Evolutionary conservation across 1,140 invertebrate genomes (phyloP), one percentile per base, ranked within the genome.

Genomic region (Littorina saxatilis): DNA sequence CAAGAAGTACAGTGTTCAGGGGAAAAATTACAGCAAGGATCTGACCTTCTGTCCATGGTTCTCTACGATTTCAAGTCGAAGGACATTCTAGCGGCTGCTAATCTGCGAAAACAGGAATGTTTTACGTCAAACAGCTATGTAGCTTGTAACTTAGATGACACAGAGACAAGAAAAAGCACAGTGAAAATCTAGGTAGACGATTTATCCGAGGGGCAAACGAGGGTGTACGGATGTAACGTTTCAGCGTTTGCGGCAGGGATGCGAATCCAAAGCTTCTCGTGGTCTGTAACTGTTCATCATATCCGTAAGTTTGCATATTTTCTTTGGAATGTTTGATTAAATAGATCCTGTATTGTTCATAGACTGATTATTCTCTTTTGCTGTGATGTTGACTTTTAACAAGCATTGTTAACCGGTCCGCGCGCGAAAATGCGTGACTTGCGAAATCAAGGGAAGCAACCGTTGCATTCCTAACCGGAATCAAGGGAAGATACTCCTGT

Each of bases 1-100:
- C 70, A 73, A 39, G 70, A 73, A 43, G 40, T 73, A 20, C 37
- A 73, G n/a, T 73, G 70, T 23, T 40, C 37, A n/a, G 70, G 13
- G 37, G 37, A 73, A 23, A 73, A 40, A 4, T 23, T 73, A 43
- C 70, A 1, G 0, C 23, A 39, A 5, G 70, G 39, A 5, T 17
- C 40, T 3, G 70, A 73, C 20, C n/a, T 73, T 20, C 17, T 73
- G 39, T n/a, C 70, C 11, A 73, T 73, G 35, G 37, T 73, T 15
- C 39, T 73, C 17, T 73, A 73, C 39, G n/a, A 20, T 13, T 9
- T 23, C 58, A n/a, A 7, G 4, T n/a, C 20, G 5, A 29, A 61
- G 9, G 43, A 73, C 37, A 1, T 43, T 17, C 17, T 73, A 27
- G 70, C 70, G 23, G 70, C 40, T 9, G 70, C 40, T 20, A 73